A percentile compares a stretch with the other conserved stretches of the same genome.
Conservation (phyloP, 2,797 vertebrate species). For the Kryptopterus vitreolus region DNA sequence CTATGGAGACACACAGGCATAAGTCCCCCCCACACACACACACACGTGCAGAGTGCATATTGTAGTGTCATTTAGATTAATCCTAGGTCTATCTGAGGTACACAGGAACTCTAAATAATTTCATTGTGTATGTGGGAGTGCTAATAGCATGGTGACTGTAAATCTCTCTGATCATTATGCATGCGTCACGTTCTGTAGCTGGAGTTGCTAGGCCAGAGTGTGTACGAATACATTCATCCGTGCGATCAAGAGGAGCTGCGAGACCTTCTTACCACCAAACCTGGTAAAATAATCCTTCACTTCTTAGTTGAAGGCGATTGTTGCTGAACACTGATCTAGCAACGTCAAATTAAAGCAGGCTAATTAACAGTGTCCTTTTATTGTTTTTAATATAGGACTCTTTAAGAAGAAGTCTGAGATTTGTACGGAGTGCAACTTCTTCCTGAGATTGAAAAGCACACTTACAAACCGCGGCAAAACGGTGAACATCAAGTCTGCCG, state of each 20-base stretch:
- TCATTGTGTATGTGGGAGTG: background rate
- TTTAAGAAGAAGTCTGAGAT: constrained; percentile 68
- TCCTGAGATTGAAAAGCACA: constrained; percentile 86
- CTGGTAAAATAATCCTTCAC: constrained; percentile 66
- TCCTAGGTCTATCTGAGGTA: background rate
- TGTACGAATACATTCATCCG: constrained; percentile 86
- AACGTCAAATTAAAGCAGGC: background rate
- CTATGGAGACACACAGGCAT: background rate
- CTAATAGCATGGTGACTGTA: background rate
- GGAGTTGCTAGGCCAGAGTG: constrained; percentile 85
- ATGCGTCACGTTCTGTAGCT: constrained; percentile 67
- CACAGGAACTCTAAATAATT: background rate
- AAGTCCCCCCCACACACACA: background rate
- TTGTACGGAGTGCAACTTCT: constrained; percentile 73
- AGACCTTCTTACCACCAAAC: constrained; percentile 75
- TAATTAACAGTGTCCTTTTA: background rate
- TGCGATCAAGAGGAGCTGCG: constrained; percentile 87
- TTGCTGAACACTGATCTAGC: background rate
- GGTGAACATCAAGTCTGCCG: constrained; percentile 86
- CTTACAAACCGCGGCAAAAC: constrained; percentile 84
- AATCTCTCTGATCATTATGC: background rate
- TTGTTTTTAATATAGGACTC: constrained; percentile 60
- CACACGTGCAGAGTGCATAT: background rate
- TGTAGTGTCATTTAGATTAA: background rate
- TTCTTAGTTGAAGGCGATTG: background rate